Evolutionary conservation across 2,797 vertebrate species (phyloP), one percentile per base, ranked within the genome.

Genomic region (Coluber constrictor): DNA sequence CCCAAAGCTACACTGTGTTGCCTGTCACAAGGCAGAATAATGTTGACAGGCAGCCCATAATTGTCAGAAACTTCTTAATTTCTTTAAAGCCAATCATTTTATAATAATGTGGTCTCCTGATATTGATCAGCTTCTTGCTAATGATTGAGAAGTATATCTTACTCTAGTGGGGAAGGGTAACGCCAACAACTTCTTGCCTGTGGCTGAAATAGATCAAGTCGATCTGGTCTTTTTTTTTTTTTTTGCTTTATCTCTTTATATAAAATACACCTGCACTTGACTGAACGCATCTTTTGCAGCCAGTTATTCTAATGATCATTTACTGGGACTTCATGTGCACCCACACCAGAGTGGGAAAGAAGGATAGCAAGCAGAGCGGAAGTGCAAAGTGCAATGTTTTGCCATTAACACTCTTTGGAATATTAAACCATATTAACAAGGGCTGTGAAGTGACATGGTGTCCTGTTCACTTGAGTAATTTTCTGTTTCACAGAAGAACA

Each of bases 1-100:
- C 91, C 70, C 92, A 87, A 92, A 94, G 88, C 87, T 60, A 54
- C 54, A 20, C 37, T 86, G 86, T 93, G 55, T 93, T 43, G 74
- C 91, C 93, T 94, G 94, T 95, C 95, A 94, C 27, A 1, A 90
- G 83, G 90, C 94, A 91, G 37, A 86, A n/a, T 3, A 92, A 89
- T 0, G 0, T 70, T 88, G 92, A 56, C 79, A 94, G 60, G 29
- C 29, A 92, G 90, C 87, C 91, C 0, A 0, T 92, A 93, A 94
- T 95, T 92, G 87, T 86, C 56, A 95, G 92, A 61, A 51, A 89
- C 37, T 92, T 96, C 92, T 47, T 55, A 47, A 43, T 87, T 93
- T 63, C 74, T n/a, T 57, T 89, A 66, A 32, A 60, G 59, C 55
- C 88, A 25, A 61, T 66, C 90, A 55, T 63, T 92, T 12, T 90